A percentile compares a stretch with the other conserved stretches of the same genome.
Conservation (phyloP, 2,797 vertebrate species). For the Rhodeus uyekii region DNA sequence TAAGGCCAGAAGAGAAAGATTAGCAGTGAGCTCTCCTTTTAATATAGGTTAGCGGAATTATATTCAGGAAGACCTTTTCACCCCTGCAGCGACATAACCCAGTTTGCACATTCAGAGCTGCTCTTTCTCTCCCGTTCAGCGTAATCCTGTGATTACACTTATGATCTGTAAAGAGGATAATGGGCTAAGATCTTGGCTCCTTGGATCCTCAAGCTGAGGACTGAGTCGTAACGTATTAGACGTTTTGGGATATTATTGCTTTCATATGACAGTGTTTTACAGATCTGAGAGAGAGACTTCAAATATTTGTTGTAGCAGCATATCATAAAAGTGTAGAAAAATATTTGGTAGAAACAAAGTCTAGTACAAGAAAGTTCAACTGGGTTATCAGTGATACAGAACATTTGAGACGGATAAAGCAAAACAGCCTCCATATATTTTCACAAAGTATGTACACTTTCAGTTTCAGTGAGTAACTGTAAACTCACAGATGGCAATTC, state of each 20-base stretch:
- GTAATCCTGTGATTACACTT: constrained; percentile 55
- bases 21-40: constrained; percentile 44
- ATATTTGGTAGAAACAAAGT: neutral
- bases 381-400: neutral
- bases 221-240: constrained; percentile 27
- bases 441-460: neutral
- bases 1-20: constrained; percentile 41
- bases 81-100: constrained; percentile 49
- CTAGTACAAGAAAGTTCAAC: too few relatives aligned
- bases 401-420: neutral
- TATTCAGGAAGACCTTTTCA: constrained; percentile 46
- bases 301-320: constrained; percentile 3
- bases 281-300: constrained; percentile 18
- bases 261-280: constrained; percentile 33
- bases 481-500: neutral
- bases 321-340: neutral
- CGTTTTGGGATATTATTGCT: constrained; percentile 33
- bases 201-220: constrained; percentile 3
- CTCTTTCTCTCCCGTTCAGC: constrained; percentile 9
- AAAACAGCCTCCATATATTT: constrained; percentile 6
- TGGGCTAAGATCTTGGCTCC: constrained; percentile 26
- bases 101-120: constrained; percentile 47
- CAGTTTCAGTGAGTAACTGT: neutral
- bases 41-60: constrained; percentile 56
- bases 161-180: constrained; percentile 53